Base-by-base conservation (phyloP, 2,888 invertebrate species). In the Plemyria rubiginata region DNA sequence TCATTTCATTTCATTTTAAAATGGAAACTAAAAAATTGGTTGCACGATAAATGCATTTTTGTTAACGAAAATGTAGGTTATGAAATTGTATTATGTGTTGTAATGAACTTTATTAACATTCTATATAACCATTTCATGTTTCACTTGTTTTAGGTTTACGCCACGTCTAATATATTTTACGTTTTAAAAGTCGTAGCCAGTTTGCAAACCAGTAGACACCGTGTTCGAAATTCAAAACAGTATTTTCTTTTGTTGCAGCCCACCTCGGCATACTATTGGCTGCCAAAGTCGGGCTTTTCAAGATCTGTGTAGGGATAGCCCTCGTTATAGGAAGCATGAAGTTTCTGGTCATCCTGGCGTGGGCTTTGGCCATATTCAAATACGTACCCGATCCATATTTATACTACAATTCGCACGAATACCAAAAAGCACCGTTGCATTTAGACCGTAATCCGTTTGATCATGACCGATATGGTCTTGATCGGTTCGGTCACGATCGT, bases 231-330 rank as follows among this genome's bases (percentile, higher is more conserved):
- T 54, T 48, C 7, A 65, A 54, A 49, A 9, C 12, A 49, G 13
- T 43, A 22, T 43, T 74, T 80, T 81, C 76, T 74, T 88, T 84
- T 90, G 87, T 91, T 91, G 61, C 92, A 92, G 92, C 85, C 76
- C 81, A 91, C 70, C 79, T 91, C 62, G 84, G 82, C 65, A 85
- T 90, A 62, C 54, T 88, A 61, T 66, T 87, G 62, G 88, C 87
- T 54, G 86, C 84, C 40, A 89, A 88, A 82, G 79, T 87, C 63
- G 92, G 90, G 41, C 80, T 92, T 28, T 79, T 77, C 79, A 92
- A 91, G 80, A 81, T 91, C 57, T 70, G 85, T 59, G 65, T 90
- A 67, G 90, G 82, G 59, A 87, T 90, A 65, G 86, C 78, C 0
- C 60, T 86, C 5, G 77, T 86, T 6, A 65, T 90, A 46, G 82